A percentile compares a stretch with the other conserved stretches of the same genome.
Conservation (phyloP, 2,797 vertebrate species). For the Macroramphosus scolopax region DNA sequence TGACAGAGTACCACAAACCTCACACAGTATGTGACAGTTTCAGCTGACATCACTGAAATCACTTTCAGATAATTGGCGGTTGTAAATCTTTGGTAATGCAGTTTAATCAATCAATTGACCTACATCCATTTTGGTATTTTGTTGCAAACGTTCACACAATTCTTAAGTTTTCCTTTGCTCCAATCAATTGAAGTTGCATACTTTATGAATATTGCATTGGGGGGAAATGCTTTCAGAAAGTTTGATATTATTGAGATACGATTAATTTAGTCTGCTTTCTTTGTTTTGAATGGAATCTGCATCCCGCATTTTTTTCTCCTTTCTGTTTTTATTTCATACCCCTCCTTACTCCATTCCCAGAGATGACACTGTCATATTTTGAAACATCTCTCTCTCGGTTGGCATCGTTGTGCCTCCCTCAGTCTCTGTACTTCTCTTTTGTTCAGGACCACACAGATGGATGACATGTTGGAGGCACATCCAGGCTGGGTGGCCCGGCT, state of each 20-base stretch:
- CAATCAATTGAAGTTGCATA: constrained; percentile 15
- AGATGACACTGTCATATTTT: constrained; percentile 82
- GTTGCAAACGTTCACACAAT: constrained; percentile 6
- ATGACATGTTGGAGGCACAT: constrained; percentile 81
- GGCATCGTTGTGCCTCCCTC: constrained; percentile 69
- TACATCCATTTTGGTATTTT: too few species aligned
- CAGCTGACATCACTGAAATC: too few species aligned
- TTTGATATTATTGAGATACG: constrained; percentile 21
- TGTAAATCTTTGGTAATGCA: constrained; percentile 25
- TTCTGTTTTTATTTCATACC: too few species aligned
- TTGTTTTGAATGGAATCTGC: constrained; percentile 24
- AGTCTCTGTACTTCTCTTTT: constrained; percentile 77
- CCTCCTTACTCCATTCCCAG: constrained; percentile 63
- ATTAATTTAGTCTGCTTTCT: constrained; percentile 20
- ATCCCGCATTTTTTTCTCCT: too few species aligned
- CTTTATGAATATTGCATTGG: too few species aligned
- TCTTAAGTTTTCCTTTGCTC: constrained; percentile 21
- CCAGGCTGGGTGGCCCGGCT: constrained; percentile 82
- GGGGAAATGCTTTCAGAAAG: constrained; percentile 19
- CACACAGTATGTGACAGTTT: not conserved
- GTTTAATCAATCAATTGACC: too few species aligned
- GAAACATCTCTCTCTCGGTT: constrained; percentile 79
- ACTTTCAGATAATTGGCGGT: constrained; percentile 22
- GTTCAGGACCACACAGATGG: constrained; percentile 83
- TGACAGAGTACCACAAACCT: constrained; percentile 1